phyloP scores from a whole-genome alignment of 2,797 vertebrate genomes.

The Malurus leucopterus region DNA sequence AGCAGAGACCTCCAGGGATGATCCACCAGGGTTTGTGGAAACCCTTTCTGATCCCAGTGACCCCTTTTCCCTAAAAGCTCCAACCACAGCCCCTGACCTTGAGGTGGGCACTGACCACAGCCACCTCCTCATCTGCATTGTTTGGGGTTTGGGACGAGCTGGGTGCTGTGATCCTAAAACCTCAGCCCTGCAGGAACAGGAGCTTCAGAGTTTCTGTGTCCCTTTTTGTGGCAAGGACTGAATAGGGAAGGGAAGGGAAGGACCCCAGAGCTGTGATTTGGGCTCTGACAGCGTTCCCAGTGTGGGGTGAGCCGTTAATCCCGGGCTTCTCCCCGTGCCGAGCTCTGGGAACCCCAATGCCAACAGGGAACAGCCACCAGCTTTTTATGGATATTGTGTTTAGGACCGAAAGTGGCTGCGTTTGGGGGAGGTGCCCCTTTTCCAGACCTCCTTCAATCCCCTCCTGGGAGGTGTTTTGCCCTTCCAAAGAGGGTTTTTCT shows the following conservation, averaged over 20 bases:
- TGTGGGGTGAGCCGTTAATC: background rate
- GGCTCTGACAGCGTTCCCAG: background rate
- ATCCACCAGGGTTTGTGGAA: background rate
- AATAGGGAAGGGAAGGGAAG: background rate
- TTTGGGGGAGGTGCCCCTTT: background rate
- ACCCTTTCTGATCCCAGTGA: background rate
- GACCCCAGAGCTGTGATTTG: background rate
- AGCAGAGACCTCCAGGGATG: background rate
- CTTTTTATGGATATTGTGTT: background rate
- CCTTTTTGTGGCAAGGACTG: background rate
- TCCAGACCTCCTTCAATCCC: background rate
- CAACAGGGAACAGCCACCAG: background rate
- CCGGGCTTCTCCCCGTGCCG: background rate
- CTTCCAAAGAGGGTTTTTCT: constrained; percentile 32
- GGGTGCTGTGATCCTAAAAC: background rate
- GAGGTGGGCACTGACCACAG: background rate
- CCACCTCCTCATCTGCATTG: accelerated
- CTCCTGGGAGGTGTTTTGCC: background rate
- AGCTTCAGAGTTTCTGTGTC: background rate
- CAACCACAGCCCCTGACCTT: background rate
- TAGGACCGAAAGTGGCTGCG: background rate
- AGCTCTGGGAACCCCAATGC: background rate
- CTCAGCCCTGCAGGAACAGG: background rate
- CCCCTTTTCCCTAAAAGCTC: background rate
- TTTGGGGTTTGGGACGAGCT: background rate